Conservation (phyloP, 2,797 vertebrate genomes). For the Caiman crocodilus region DNA sequence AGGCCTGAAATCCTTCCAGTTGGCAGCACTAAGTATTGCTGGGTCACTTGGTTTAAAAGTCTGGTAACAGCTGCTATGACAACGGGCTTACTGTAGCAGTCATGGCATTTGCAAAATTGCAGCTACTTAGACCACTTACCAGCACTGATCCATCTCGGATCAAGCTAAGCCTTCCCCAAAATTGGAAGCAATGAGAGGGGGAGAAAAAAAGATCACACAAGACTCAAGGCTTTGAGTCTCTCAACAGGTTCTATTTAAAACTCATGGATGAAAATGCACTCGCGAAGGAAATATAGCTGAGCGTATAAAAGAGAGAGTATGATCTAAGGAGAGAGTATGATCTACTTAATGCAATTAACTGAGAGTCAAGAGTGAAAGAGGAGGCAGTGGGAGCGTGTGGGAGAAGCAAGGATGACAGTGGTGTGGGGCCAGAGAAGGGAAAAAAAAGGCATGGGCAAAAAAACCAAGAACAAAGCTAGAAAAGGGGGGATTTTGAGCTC, state of each 20-base stretch:
- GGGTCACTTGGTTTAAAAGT: background rate
- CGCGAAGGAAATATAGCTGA: background rate
- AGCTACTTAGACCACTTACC: background rate
- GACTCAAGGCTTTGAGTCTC: background rate
- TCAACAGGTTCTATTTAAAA: background rate
- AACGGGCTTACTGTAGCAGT: background rate
- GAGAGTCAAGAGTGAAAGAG: background rate
- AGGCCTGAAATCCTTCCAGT: background rate
- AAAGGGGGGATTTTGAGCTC: background rate
- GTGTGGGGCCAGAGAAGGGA: background rate
- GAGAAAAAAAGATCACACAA: background rate
- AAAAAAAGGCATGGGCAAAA: background rate
- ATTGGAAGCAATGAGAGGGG: rapidly evolving
- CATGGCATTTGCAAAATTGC: rapidly evolving
- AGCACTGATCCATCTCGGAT: rapidly evolving
- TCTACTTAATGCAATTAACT: background rate
- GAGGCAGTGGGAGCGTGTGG: background rate
- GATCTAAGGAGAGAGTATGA: background rate
- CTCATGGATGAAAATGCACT: background rate
- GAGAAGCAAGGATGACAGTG: background rate
- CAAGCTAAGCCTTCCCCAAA: background rate
- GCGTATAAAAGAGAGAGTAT: background rate
- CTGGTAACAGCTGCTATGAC: background rate
- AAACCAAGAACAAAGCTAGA: background rate
- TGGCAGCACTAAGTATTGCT: background rate